A percentile compares a stretch with the other conserved stretches of the same genome.
These are phyloP conservation scores for Strix uralensis DNA, from an alignment of 2,113 vertebrate genomes.

Conservation along the genomic window DNA sequence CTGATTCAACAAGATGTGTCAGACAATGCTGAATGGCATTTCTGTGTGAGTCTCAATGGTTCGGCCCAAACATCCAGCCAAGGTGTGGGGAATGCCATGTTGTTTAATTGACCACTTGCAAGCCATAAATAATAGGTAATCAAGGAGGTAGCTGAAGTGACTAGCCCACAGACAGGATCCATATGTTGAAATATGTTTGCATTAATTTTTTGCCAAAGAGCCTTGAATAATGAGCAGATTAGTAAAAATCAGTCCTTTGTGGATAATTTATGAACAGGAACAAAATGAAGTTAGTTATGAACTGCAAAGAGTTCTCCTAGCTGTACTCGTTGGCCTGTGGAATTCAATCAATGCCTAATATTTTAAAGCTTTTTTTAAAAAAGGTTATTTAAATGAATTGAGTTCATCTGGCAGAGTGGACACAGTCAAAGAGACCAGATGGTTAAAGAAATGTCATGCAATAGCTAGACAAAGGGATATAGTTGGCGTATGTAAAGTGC, in stretches of 20 bases:
- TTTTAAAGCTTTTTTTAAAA: not conserved
- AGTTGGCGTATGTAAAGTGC: not conserved
- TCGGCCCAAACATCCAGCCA: not conserved
- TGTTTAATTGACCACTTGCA: not conserved
- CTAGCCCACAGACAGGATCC: not conserved
- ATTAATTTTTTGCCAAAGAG: not conserved
- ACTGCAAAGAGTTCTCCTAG: not conserved
- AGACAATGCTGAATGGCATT: not conserved
- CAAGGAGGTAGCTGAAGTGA: not conserved
- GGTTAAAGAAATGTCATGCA: not conserved
- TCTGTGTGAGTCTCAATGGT: not conserved
- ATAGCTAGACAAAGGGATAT: not conserved
- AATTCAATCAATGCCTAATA: not conserved
- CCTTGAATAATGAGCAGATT: slow-evolving; percentile 47
- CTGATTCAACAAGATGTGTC: not conserved
- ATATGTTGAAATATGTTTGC: slow-evolving; percentile 9
- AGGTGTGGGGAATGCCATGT: not conserved
- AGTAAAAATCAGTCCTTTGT: slow-evolving; percentile 35
- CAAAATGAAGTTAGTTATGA: not conserved
- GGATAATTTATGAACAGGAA: slow-evolving; percentile 39
- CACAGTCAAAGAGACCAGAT: not conserved
- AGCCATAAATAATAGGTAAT: not conserved
- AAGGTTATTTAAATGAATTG: not conserved
- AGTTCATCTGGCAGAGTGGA: not conserved
- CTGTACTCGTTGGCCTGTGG: not conserved